Evolutionary conservation across 2,113 vertebrate species (phyloP), one percentile per base, ranked within the genome.

Genomic region (Scartelaos histophorus): DNA sequence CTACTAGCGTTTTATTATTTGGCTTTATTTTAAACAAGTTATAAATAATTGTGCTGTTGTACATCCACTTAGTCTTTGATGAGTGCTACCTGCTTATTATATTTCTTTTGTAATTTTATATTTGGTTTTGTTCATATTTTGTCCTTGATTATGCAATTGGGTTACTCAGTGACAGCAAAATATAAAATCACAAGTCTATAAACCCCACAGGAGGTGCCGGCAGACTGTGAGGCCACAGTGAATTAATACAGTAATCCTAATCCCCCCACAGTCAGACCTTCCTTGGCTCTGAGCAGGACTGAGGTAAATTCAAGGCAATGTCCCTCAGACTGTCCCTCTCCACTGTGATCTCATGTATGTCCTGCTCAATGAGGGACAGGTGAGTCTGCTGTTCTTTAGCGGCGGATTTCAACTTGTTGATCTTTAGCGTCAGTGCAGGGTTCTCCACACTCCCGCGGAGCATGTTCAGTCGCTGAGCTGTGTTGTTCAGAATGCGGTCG

Each of bases 251-350:
- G 56, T 22, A 9, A 43, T 43, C 70, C 17, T 57, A 3, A 1
- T 46, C 60, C 60, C 80, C 9, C 49, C 53, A 45, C 4, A 10
- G 61, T 74, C 85, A 88, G 34, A 71, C 79, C 60, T 73, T 74
- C 22, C 79, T 67, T 29, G 60, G 43, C 47, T 38, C 19, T 60
- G 85, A 89, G 76, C 97, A 98, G 75, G 90, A 87, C 80, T 90
- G 58, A 0, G 97, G 97, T 79, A 98, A 89, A 79, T 92, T 96
- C 34, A 71, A 86, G 74, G 94, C 87, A 58, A 98, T 96, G 90
- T 96, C 95, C 83, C 94, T 94, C 85, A 98, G 76, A 89, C 96
- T 97, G 85, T 85, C 80, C 83, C 95, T 95, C 91, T 98, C 95
- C 0, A 94, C 92, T 0, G 13, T 85, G 85, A 98, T 95, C 89